Evolutionary conservation across 2,797 vertebrate genomes (phyloP).

Genomic region (Protosalanx chinensis): DNA sequence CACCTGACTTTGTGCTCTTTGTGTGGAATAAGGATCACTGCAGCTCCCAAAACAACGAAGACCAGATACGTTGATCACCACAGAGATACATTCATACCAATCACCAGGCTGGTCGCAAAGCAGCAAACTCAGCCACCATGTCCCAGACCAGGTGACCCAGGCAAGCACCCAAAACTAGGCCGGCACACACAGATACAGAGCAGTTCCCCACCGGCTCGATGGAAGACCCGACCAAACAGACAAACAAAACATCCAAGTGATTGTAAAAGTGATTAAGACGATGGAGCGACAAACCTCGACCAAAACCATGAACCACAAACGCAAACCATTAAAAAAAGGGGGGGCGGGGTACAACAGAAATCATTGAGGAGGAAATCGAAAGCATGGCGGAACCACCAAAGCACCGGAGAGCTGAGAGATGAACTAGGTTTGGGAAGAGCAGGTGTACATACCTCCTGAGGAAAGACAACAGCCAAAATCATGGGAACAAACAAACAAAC

Average conservation of each 20-base stretch:
- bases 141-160: slow-evolving; percentile 26
- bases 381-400: slow-evolving; percentile 80
- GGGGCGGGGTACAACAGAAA: slow-evolving; percentile 38
- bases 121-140: slow-evolving; percentile 36
- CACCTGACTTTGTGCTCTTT: slow-evolving; percentile 40
- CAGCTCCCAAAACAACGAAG: slow-evolving; percentile 66
- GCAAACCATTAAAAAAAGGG: slow-evolving; percentile 48
- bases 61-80: slow-evolving; percentile 65
- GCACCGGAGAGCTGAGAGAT: slow-evolving; percentile 78
- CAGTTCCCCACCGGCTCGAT: slow-evolving; percentile 57
- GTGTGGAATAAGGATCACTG: slow-evolving; percentile 63
- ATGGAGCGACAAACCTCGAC: slow-evolving; percentile 68
- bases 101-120: slow-evolving; percentile 59
- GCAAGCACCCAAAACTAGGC: slow-evolving; percentile 46
- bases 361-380: slow-evolving; percentile 48
- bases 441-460: slow-evolving; percentile 98
- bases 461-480: slow-evolving; percentile 98
- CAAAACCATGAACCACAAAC: slow-evolving; percentile 59
- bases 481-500: slow-evolving; percentile 92
- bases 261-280: slow-evolving; percentile 58
- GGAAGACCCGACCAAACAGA: slow-evolving; percentile 61
- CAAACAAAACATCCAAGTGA: slow-evolving; percentile 47
- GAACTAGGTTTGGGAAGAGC: slow-evolving; percentile 75
- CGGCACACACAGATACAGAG: slow-evolving; percentile 32
- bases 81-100: slow-evolving; percentile 54